Base-by-base conservation (phyloP, 2,113 vertebrate species). In the Thermophis baileyi region DNA sequence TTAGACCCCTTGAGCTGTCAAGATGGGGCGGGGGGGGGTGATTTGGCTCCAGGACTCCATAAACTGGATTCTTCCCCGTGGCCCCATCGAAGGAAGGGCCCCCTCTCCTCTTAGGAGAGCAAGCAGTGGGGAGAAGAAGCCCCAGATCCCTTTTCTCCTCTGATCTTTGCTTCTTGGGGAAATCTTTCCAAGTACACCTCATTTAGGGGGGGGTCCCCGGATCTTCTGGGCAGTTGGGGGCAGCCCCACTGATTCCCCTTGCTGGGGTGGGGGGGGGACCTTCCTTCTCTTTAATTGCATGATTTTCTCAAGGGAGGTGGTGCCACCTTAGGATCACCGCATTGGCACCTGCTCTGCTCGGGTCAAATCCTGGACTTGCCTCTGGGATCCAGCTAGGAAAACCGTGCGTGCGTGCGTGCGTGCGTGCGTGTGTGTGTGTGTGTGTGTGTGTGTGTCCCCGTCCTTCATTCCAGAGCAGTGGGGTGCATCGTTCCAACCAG, bases 381-480 rank as follows among this genome's bases (percentile, higher is more conserved):
- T 35, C 63, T 18, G 63, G 63, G 63, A 35, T 35, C 63, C 5
- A 1, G 30, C 63, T 74, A 74, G n/a, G 63, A 35, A 74, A 74
- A 55, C 20, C 6, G 2, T 54, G 4, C 22, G 47, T 47, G 47
- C 6, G 47, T 47, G 47, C 8, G 14, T n/a, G n/a, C n/a, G n/a
- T n/a, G n/a, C n/a, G n/a, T n/a, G n/a, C n/a, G n/a, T 53, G 16
- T 16, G 3, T 53, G 14, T 53, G 51, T 53, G 14, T 53, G 51
- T 18, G 1, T 4, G 0, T 53, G 1, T 6, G 5, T 55, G 1
- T 4, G 5, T 55, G 4, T 24, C 1, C 24, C 1, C 2, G 3
- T 27, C 25, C 57, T 30, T 63, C 57, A 27, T 63, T 74, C n/a
- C n/a, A 6, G 63, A 74, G n/a, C 63, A 35, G 1, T 18, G 63